Evolutionary conservation across 2,113 vertebrate species (phyloP).

Genomic region (Sarotherodon lohbergeri): DNA sequence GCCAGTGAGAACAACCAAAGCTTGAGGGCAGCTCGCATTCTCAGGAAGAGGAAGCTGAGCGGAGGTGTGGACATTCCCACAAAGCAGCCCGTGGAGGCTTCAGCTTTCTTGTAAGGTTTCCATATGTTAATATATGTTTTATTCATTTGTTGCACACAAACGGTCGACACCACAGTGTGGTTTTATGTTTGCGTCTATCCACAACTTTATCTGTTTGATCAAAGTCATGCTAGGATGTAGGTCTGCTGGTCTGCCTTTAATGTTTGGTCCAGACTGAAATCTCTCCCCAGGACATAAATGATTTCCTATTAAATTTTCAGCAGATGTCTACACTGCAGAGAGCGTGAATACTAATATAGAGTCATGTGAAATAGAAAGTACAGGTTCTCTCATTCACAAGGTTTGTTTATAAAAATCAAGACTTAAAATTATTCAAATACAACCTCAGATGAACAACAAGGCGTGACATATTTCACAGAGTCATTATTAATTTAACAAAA

Average conservation of each 20-base stretch:
- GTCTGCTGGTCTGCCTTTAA: neutral
- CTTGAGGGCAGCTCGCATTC: neutral
- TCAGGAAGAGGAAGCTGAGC: conserved; percentile 62
- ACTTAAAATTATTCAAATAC: neutral
- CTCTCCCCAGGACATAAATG: neutral
- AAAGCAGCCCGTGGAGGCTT: conserved; percentile 21
- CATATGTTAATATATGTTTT: neutral
- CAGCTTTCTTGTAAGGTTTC: conserved; percentile 39
- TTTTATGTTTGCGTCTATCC: neutral
- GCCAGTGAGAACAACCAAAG: conserved; percentile 29
- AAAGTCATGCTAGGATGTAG: neutral
- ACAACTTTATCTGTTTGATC: neutral
- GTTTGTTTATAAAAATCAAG: neutral
- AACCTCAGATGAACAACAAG: neutral
- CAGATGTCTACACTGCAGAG: neutral
- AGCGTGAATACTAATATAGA: rapidly evolving
- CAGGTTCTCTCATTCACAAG: neutral
- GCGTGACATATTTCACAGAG: neutral
- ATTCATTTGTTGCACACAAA: neutral
- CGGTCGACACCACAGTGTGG: neutral
- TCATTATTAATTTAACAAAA: neutral
- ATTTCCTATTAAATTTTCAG: neutral
- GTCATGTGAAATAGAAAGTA: neutral
- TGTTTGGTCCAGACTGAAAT: rapidly evolving
- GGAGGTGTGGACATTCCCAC: conserved; percentile 31